These are phyloP conservation scores for Ochropacha duplaris DNA, from an alignment of 2,888 invertebrate genomes.

Conservation along the genomic window DNA sequence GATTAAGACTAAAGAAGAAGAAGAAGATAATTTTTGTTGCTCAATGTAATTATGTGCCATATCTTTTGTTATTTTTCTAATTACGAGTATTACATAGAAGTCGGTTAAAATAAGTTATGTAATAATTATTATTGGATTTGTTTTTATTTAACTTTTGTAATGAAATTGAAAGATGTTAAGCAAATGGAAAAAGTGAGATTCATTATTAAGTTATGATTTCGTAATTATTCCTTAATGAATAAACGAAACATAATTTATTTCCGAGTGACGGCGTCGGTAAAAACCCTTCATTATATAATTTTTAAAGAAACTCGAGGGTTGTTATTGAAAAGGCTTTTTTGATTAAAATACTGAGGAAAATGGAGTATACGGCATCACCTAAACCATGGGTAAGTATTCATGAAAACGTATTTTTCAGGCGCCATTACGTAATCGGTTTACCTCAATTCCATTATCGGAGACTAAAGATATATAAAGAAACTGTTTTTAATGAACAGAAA, in stretches of 20 bases:
- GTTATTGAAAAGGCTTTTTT: conserved; percentile 62
- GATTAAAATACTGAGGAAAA: conserved; percentile 54
- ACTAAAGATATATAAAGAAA: conserved; percentile 20
- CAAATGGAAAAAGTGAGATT: not conserved
- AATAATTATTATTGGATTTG: too few species aligned
- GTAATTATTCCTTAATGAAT: conserved; percentile 5
- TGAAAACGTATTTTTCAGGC: conserved; percentile 36
- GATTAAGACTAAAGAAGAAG: too few species aligned
- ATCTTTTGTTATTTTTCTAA: too few species aligned
- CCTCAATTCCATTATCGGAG: conserved; percentile 20
- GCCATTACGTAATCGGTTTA: conserved; percentile 47
- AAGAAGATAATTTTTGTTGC: too few species aligned
- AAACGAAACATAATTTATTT: conserved; percentile 44
- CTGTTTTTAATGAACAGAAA: not conserved
- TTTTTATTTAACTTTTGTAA: too few species aligned
- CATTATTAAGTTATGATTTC: not conserved
- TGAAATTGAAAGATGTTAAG: too few species aligned
- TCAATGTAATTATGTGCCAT: too few species aligned
- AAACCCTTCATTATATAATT: conserved; percentile 56
- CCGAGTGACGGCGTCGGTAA: conserved; percentile 41
- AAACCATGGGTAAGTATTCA: conserved; percentile 49
- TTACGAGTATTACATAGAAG: too few species aligned
- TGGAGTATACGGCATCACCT: conserved; percentile 46
- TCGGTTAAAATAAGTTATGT: too few species aligned
- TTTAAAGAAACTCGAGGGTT: conserved; percentile 53